These are phyloP conservation scores for Sisor rabdophorus DNA, from an alignment of 2,113 vertebrate genomes.

Conservation along the genomic window DNA sequence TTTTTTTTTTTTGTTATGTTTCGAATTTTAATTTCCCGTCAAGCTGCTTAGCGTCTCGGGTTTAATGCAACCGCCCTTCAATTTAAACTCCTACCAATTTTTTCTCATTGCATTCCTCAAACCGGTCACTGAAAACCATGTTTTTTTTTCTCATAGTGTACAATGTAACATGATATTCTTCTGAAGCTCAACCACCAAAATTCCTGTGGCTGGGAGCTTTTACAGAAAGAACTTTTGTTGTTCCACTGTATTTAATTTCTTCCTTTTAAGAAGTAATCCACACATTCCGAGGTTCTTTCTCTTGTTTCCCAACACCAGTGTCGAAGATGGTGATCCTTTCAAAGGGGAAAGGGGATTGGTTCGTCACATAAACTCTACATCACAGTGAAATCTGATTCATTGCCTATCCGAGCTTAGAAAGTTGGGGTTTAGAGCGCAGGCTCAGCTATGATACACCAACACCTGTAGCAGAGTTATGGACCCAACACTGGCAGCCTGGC, in stretches of 20 bases:
- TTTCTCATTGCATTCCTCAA: not conserved
- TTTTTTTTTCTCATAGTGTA: not conserved
- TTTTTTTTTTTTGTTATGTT: not conserved
- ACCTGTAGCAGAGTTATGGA: too few relatives aligned
- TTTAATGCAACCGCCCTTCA: not conserved
- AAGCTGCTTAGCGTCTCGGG: not conserved
- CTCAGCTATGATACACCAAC: too few relatives aligned
- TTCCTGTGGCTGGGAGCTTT: constrained; percentile 37
- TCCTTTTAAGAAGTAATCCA: constrained; percentile 22
- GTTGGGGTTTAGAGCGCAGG: too few relatives aligned
- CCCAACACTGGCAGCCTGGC: too few relatives aligned
- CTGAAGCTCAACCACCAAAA: constrained; percentile 10
- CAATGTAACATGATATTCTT: constrained; percentile 3
- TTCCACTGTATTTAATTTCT: constrained; percentile 35
- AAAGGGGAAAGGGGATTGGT: too few relatives aligned
- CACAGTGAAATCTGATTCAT: too few relatives aligned
- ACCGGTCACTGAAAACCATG: not conserved
- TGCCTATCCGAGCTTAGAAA: too few relatives aligned
- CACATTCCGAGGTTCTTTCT: not conserved
- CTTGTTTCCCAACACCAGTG: not conserved
- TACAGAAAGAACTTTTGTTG: constrained; percentile 14
- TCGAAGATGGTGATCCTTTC: constrained; percentile 12
- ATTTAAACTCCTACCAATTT: not conserved
- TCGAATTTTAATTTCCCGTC: not conserved
- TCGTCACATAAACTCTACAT: too few relatives aligned